Percentiles rank a stretch among this genome's conserved stretches.
phyloP scores from a whole-genome alignment of 2,797 vertebrate genomes.

The Myotis pilosus region DNA sequence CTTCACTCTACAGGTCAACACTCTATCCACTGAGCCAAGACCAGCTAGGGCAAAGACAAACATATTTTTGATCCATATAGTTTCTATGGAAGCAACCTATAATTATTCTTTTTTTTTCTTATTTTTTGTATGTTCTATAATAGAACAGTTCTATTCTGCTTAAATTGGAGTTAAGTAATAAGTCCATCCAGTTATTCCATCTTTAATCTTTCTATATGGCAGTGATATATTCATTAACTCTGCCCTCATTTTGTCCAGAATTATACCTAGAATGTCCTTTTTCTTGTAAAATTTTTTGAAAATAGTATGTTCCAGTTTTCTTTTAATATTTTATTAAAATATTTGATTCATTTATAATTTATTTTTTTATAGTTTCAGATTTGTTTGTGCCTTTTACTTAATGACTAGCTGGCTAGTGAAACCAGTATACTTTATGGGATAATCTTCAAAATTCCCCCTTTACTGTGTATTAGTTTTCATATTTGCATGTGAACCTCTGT shows the following conservation, averaged over 20 bases:
- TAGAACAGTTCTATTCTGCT: background rate
- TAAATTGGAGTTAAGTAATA: conserved; percentile 45
- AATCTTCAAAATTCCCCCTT: background rate
- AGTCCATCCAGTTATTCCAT: background rate
- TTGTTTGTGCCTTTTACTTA: background rate
- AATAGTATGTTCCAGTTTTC: background rate
- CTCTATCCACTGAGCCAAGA: too few species aligned
- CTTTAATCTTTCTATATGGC: background rate
- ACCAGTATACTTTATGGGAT: background rate
- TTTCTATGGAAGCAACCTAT: background rate
- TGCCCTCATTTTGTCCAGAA: background rate
- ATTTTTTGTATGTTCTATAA: background rate
- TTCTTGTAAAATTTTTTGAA: background rate
- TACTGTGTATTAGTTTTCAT: background rate
- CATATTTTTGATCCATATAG: background rate
- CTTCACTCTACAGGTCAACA: too few species aligned
- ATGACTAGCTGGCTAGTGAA: background rate
- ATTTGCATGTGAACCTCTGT: background rate
- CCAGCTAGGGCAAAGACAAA: too few species aligned
- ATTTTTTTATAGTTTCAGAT: background rate
- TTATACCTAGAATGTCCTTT: background rate
- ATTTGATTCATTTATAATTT: background rate
- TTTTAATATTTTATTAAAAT: background rate
- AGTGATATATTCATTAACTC: background rate
- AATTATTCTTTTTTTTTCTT: background rate